Evolutionary conservation across 2,113 vertebrate genomes (phyloP).

Genomic region (Cyanoliseus patagonus): DNA sequence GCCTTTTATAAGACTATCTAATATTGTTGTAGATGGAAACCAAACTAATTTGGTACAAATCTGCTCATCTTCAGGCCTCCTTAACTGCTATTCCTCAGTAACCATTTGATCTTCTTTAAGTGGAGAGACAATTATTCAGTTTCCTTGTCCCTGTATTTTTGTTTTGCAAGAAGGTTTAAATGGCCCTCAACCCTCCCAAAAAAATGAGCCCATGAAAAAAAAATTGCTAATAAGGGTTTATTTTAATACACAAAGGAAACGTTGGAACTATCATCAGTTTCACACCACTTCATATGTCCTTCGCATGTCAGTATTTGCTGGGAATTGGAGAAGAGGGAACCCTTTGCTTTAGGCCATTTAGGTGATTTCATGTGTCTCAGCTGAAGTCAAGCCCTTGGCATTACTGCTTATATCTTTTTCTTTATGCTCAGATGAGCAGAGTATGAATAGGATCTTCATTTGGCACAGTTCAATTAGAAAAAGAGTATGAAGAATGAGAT

Average conservation of each 20-base stretch:
- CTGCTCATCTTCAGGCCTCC: neutral
- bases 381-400: neutral
- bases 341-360: neutral
- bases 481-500: neutral
- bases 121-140: neutral
- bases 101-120: neutral
- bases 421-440: neutral
- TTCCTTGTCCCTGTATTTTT: neutral
- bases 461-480: neutral
- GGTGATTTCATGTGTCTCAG: neutral
- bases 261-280: neutral
- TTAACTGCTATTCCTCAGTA: neutral
- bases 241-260: neutral
- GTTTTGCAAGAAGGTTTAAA: neutral
- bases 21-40: neutral
- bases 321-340: neutral
- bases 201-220: neutral
- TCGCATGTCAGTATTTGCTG: neutral
- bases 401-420: neutral
- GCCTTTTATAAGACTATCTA: neutral
- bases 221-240: neutral
- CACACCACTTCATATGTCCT: neutral
- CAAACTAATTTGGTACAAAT: neutral
- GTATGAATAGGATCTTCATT: neutral
- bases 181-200: accelerated